Conservation (phyloP, 2,113 vertebrate genomes). For the Hiodon tergisus region DNA sequence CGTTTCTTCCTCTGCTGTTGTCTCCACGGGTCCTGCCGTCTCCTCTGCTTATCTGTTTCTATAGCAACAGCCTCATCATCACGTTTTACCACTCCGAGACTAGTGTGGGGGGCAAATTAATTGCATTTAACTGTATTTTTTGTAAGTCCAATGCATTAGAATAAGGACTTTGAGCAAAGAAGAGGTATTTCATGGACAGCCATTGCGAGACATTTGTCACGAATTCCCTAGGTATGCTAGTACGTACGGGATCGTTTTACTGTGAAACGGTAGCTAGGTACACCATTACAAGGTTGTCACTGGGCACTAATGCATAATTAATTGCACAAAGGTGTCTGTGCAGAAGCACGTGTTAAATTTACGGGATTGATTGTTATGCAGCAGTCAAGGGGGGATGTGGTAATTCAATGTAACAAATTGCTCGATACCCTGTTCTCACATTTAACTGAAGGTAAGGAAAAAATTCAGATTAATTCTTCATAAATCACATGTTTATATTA, state of each 20-base stretch:
- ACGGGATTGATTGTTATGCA: background rate
- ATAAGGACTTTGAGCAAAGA: background rate
- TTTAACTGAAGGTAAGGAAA: background rate
- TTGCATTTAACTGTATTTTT: background rate
- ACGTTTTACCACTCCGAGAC: background rate
- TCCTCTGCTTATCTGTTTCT: slow-evolving; percentile 10
- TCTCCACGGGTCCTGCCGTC: background rate
- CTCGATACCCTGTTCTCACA: background rate
- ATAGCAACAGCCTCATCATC: slow-evolving; percentile 31
- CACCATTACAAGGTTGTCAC: background rate
- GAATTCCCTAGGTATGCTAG: background rate
- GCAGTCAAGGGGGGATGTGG: background rate
- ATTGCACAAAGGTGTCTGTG: slow-evolving; percentile 7
- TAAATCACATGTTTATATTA: background rate
- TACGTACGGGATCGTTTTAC: slow-evolving; percentile 1
- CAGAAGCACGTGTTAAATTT: background rate
- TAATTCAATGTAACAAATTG: background rate
- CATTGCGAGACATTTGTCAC: background rate
- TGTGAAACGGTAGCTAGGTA: background rate
- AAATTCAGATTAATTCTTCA: background rate
- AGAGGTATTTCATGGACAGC: background rate
- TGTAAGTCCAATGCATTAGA: background rate
- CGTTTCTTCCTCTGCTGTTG: slow-evolving; percentile 16
- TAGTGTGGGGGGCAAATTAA: background rate
- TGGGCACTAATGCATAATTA: background rate